Evolutionary conservation across 2,113 vertebrate species (phyloP).

Genomic region (Myotis brandtii): DNA sequence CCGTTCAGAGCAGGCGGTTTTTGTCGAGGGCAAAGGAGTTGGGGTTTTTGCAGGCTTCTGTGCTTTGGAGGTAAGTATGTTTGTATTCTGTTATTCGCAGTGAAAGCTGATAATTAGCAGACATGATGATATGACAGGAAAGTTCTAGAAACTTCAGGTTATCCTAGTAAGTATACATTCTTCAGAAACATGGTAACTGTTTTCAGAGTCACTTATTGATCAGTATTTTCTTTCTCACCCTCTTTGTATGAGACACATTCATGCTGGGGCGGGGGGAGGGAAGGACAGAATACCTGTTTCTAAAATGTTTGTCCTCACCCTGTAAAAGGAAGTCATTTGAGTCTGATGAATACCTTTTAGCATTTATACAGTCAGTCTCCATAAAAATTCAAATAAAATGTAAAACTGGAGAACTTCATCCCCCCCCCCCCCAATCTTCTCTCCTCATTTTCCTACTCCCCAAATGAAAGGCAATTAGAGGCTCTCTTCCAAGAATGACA

Average conservation of each 20-base stretch:
- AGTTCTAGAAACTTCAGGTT: neutral
- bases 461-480: neutral
- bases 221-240: neutral
- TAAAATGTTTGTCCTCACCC: neutral
- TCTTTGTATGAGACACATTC: neutral
- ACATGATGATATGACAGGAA: neutral
- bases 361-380: neutral
- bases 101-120: neutral
- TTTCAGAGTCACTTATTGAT: neutral
- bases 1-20: neutral
- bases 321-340: neutral
- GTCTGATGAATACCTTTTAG: neutral
- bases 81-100: neutral
- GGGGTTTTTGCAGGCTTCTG: neutral
- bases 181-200: neutral
- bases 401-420: neutral
- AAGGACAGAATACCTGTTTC: neutral
- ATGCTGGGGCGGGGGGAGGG: rapidly evolving
- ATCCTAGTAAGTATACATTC: neutral
- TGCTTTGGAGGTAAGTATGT: neutral
- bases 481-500: neutral
- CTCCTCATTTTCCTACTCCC: neutral
- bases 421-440: neutral
- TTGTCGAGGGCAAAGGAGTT: no score
- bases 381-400: neutral